phyloP scores from a whole-genome alignment of 2,888 invertebrate genomes.

The Pseudococcus viburni region DNA sequence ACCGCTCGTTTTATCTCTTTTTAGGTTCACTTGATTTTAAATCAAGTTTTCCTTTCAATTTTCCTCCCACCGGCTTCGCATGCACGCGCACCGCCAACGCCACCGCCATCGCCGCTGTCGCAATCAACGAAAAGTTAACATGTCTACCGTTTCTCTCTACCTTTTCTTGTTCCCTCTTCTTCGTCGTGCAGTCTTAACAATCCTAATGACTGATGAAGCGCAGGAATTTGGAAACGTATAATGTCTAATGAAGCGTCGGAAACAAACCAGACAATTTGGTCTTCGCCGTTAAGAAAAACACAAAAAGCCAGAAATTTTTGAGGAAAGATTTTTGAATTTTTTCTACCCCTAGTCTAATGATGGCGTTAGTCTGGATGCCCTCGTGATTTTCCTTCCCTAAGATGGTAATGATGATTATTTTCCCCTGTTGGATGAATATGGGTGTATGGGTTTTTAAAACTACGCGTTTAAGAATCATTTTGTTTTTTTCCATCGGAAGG shows the following conservation, averaged over 20 bases:
- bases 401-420: background rate
- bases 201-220: conserved; percentile 64
- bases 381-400: background rate
- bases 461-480: background rate
- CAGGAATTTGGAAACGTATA: conserved; percentile 64
- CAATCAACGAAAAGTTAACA: conserved; percentile 65
- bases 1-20: conserved; percentile 60
- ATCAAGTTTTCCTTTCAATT: conserved; percentile 65
- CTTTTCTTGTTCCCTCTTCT: conserved; percentile 24
- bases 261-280: conserved; percentile 63
- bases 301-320: conserved; percentile 36
- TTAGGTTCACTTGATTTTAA: conserved; percentile 61
- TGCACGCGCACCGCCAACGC: conserved; percentile 59
- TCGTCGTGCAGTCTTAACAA: conserved; percentile 52
- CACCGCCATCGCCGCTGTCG: conserved; percentile 47
- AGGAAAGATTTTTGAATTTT: conserved; percentile 39
- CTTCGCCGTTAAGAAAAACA: conserved; percentile 49
- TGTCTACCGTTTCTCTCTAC: conserved; percentile 51
- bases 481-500: background rate
- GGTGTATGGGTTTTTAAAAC: background rate
- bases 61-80: conserved; percentile 64
- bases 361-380: conserved; percentile 24
- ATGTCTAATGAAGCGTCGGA: conserved; percentile 65
- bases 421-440: background rate
- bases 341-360: conserved; percentile 35